These are phyloP conservation scores for Nomada goodeniana DNA, from an alignment of 2,888 invertebrate species.

Conservation along the genomic window DNA sequence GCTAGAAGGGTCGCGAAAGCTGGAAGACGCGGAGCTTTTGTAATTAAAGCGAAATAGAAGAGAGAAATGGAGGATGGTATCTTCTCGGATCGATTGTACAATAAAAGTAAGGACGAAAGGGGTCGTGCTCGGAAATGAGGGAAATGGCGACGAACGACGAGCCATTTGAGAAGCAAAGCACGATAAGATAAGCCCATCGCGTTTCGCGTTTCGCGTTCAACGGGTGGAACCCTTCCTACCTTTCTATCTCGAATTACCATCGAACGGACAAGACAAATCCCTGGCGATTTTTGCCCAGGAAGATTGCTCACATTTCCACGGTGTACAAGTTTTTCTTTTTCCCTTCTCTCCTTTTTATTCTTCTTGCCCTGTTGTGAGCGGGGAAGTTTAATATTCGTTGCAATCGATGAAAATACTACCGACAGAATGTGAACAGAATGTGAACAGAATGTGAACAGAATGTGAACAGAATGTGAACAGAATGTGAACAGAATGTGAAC, in stretches of 20 bases:
- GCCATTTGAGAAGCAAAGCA: slow-evolving; percentile 60
- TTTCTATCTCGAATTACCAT: slow-evolving; percentile 48
- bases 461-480: too few relatives aligned
- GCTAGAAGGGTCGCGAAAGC: not conserved
- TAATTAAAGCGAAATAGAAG: slow-evolving; percentile 22
- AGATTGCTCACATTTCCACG: slow-evolving; percentile 44
- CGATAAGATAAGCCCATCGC: slow-evolving; percentile 56
- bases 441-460: not conserved
- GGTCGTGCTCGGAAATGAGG: slow-evolving; percentile 25
- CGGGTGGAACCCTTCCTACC: slow-evolving; percentile 45
- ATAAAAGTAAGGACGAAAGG: slow-evolving; percentile 33
- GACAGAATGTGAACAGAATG: slow-evolving; percentile 6
- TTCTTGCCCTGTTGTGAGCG: not conserved
- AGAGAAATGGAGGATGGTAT: not conserved
- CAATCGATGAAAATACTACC: slow-evolving; percentile 12
- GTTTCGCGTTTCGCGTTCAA: slow-evolving; percentile 4
- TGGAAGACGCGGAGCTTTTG: not conserved
- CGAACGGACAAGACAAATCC: slow-evolving; percentile 49
- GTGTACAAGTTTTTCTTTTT: not conserved
- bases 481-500: slow-evolving; percentile 16
- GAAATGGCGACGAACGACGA: slow-evolving; percentile 47
- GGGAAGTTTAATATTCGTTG: slow-evolving; percentile 30
- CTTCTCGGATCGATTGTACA: slow-evolving; percentile 42
- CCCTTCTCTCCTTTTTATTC: too few relatives aligned
- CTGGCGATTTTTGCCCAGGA: slow-evolving; percentile 35